Base-by-base conservation (phyloP, 2,888 invertebrate genomes). In the Cremastinae sp. region DNA sequence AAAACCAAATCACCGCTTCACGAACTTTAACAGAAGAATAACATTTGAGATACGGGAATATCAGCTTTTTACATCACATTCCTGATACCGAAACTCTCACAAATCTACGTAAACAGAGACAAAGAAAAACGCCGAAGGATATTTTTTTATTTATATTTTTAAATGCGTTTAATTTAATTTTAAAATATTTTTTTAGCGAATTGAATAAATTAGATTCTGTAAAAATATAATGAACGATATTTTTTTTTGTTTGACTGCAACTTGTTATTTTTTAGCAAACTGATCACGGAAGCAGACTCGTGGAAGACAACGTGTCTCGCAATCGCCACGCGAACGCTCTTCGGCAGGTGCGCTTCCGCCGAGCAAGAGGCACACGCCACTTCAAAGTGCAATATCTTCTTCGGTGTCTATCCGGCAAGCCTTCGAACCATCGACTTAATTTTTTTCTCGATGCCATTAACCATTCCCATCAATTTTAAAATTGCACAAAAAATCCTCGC, bases 1-100 rank as follows among this genome's bases (percentile, higher is more conserved):
- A 51, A 64, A 51, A 9, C 12, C 14, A 38, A 64, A 64, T 64
- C 62, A 38, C 38, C 8, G 36, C 36, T 9, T 20, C 36, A 9
- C 5, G 18, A 64, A 34, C 18, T 5, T n/a, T 2, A 49, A 51
- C n/a, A 64, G 38, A 22, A 38, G 8, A 47, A 47, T 18, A 18
- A 47, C 47, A 47, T 47, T 47, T 47, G 16, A 47, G 10, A 47
- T 18, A 47, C 18, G 18, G 16, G 18, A 47, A 47, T 18, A 7
- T 47, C 47, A 28, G 47, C 14, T 47, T 18, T 47, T 18, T 47
- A 47, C 18, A 7, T 16, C 18, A 47, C 47, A n/a, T 45, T 4
- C 14, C 4, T 45, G 2, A 47, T 18, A 47, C 47, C 14, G 18
- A 47, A 16, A 41, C 4, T n/a, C 41, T 41, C 16, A 47, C 14